Evolutionary conservation across 1,140 invertebrate species (phyloP), one percentile per base, ranked within the genome.

Genomic region (Phocides pigmalion): DNA sequence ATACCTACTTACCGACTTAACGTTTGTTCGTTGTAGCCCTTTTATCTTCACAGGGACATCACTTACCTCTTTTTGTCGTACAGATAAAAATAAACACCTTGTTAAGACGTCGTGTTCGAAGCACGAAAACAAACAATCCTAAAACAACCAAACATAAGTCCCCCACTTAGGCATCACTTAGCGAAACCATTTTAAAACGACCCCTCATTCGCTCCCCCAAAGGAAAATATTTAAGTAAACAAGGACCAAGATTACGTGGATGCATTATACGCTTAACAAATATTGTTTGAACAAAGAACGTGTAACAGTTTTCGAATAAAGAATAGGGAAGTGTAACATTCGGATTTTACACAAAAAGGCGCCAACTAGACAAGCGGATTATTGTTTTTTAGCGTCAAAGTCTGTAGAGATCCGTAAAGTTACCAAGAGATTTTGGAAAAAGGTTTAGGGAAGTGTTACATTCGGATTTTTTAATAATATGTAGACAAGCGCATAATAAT

Each of bases 101-200:
- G 77, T 86, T 87, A 89, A 76, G 72, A 70, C 70, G 70, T 78
- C 81, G 76, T 88, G 85, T 86, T 49, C 58, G 76, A 81, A 81
- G 64, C 70, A 68, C 62, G 64, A 86, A 81, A 77, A 70, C 76
- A 89, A 89, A 89, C 81, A 84, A 64, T 74, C 81, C 84, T 87
- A 87, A 86, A 89, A 89, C 83, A 89, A 87, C 79, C 76, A 82
- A 87, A 87, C 82, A 83, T 71, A 73, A 72, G 70, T 76, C 79
- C 81, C 66, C 81, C 82, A 87, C 80, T 81, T 84, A 88, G 77
- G 73, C 80, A 78, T 81, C 82, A 87, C 82, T 82, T 86, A 87
- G 78, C 70, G 37, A 39, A 70, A 81, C 85, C 85, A 84, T 44
- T 76, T 66, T 83, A 73, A 71, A 39, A 51, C 54, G 87, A 82